Evolutionary conservation across 2,113 vertebrate species (phyloP).

Genomic region (Pagrus major): DNA sequence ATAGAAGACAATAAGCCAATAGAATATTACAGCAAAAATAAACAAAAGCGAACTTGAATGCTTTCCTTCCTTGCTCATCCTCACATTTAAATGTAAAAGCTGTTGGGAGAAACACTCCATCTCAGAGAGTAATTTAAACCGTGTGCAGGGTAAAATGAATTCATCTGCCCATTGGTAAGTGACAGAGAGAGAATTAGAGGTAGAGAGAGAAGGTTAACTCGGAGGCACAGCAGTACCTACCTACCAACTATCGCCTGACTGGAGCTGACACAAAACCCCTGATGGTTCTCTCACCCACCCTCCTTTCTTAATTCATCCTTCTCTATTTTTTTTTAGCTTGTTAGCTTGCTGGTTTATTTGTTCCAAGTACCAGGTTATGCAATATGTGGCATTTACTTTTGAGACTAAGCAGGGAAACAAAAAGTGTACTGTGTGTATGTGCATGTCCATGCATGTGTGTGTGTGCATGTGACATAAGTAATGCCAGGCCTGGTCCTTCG

Average conservation of each 20-base stretch:
- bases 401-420: constrained; percentile 35
- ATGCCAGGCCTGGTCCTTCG: constrained; percentile 62
- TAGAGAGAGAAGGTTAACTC: constrained; percentile 1
- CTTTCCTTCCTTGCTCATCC: constrained; percentile 14
- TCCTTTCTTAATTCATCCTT: constrained; percentile 15
- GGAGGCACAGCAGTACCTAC: constrained; percentile 45
- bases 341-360: constrained; percentile 63
- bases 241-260: constrained; percentile 28
- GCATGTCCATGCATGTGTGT: too few species aligned
- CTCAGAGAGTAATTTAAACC: background rate
- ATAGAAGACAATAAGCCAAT: constrained; percentile 25
- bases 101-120: constrained; percentile 7
- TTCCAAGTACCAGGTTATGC: constrained; percentile 62
- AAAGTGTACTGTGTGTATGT: constrained; percentile 15
- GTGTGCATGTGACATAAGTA: constrained; percentile 56
- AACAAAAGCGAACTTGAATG: constrained; percentile 7
- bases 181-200: constrained; percentile 5
- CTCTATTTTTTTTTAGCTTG: constrained; percentile 28
- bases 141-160: constrained; percentile 1
- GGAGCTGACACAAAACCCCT: constrained; percentile 38
- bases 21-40: constrained; percentile 6
- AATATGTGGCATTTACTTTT: constrained; percentile 68
- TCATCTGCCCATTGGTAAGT: constrained; percentile 11
- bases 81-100: constrained; percentile 24
- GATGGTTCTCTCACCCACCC: constrained; percentile 7